phyloP scores from a whole-genome alignment of 2,113 vertebrate species.

The Amia ocellicauda region DNA sequence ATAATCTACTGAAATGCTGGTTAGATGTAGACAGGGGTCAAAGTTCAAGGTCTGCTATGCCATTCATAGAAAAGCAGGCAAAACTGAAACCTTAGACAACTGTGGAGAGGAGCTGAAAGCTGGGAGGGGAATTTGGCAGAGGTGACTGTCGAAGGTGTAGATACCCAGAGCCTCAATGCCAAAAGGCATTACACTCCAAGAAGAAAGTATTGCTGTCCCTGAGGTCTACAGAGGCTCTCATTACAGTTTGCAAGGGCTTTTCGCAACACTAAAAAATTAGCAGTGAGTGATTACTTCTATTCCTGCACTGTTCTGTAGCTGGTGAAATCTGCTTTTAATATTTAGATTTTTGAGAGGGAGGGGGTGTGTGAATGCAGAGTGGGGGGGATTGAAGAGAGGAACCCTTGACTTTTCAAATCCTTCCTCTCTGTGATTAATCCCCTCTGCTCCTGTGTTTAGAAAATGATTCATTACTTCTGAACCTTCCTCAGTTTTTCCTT shows the following conservation, averaged over 20 bases:
- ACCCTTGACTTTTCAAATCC: conserved; percentile 93
- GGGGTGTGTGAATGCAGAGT: conserved; percentile 40
- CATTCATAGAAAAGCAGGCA: too few species aligned
- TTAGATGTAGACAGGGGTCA: conserved; percentile 17
- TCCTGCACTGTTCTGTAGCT: conserved; percentile 51
- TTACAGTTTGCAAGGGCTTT: conserved; percentile 40
- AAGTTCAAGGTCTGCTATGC: conserved; percentile 15
- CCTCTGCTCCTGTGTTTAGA: conserved; percentile 93
- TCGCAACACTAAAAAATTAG: conserved; percentile 44
- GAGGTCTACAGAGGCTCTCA: conserved; percentile 21
- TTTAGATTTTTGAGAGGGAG: conserved; percentile 71
- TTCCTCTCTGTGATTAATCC: conserved; percentile 95
- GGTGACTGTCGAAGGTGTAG: neutral
- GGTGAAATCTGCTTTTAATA: conserved; percentile 84
- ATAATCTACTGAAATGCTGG: conserved; percentile 14
- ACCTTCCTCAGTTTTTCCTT: conserved; percentile 77
- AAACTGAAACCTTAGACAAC: too few species aligned
- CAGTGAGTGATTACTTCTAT: conserved; percentile 42
- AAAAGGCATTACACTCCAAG: neutral
- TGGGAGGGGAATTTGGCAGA: neutral
- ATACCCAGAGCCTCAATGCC: neutral
- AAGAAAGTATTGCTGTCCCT: neutral
- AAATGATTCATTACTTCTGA: conserved; percentile 97
- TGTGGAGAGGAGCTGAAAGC: too few species aligned
- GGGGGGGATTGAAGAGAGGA: conserved; percentile 62